phyloP scores from a whole-genome alignment of 2,888 invertebrate species.

The Griposia aprilina region DNA sequence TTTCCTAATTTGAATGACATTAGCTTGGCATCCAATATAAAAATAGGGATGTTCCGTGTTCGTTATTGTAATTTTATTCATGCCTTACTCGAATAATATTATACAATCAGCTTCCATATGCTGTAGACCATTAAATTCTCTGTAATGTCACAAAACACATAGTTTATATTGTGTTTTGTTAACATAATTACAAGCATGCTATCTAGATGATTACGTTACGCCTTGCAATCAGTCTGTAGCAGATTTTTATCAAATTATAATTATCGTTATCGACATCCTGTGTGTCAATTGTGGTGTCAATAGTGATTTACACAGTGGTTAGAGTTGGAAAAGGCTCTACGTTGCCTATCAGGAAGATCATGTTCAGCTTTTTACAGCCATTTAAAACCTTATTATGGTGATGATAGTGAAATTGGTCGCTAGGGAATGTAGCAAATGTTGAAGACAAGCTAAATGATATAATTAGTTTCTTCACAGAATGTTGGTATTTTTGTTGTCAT shows the following conservation, averaged over 20 bases:
- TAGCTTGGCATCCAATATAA: conserved; percentile 60
- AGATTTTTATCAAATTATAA: conserved; percentile 47
- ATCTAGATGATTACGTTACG: conserved; percentile 37
- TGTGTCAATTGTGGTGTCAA: conserved; percentile 21
- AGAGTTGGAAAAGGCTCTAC: not conserved
- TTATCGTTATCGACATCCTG: conserved; percentile 22
- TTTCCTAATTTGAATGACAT: conserved; percentile 58
- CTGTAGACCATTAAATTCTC: conserved; percentile 28
- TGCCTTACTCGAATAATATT: conserved; percentile 57
- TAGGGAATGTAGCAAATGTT: not conserved
- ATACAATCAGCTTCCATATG: conserved; percentile 56
- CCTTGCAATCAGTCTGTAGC: conserved; percentile 27
- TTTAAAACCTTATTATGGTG: not conserved
- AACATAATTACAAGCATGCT: conserved; percentile 16
- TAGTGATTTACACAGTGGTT: conserved; percentile 18
- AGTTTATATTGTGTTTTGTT: conserved; percentile 16
- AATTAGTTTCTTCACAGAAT: not conserved
- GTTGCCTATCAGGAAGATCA: not conserved
- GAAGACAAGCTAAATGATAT: not conserved
- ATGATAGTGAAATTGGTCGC: not conserved
- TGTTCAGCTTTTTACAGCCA: not conserved
- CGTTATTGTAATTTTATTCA: conserved; percentile 60
- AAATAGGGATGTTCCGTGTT: conserved; percentile 60
- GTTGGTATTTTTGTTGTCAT: not conserved
- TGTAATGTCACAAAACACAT: conserved; percentile 30